These are phyloP conservation scores for Camponotus vicinus DNA, from an alignment of 1,140 invertebrate species.

Conservation along the genomic window DNA sequence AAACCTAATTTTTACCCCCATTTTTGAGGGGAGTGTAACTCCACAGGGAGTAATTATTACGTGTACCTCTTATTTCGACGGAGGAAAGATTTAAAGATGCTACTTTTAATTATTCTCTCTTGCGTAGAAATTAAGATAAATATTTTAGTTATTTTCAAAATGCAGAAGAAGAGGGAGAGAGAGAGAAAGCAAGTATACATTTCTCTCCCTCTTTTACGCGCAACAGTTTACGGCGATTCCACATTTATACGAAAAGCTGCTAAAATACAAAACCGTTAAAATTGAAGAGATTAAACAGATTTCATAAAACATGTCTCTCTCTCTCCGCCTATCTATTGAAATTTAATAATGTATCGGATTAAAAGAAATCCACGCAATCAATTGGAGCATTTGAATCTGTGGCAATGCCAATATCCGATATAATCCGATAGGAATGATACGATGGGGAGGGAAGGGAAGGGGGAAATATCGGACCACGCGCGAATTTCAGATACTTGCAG, in stretches of 20 bases:
- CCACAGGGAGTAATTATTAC: background rate
- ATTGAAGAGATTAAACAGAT: background rate
- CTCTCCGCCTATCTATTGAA: background rate
- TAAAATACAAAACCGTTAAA: background rate
- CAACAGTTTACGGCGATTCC: background rate
- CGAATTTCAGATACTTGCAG: constrained; percentile 19
- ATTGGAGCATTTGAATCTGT: constrained; percentile 12
- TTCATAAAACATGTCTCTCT: background rate
- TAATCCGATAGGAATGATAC: background rate
- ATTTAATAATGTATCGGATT: constrained; percentile 34
- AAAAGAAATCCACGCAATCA: constrained; percentile 30
- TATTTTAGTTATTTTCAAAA: background rate
- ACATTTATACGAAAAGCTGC: constrained; percentile 16
- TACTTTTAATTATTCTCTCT: constrained; percentile 2
- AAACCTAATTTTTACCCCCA: no score
- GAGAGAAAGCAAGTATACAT: no score
- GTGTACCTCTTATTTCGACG: background rate
- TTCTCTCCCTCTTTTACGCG: no score
- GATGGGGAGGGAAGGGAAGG: background rate
- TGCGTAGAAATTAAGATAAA: background rate
- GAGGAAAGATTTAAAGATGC: background rate
- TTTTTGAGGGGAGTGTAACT: no score
- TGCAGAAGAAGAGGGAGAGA: background rate
- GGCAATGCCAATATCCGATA: background rate
- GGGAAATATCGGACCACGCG: background rate